Conservation (phyloP, 2,797 vertebrate species). For the Liasis olivaceus region DNA sequence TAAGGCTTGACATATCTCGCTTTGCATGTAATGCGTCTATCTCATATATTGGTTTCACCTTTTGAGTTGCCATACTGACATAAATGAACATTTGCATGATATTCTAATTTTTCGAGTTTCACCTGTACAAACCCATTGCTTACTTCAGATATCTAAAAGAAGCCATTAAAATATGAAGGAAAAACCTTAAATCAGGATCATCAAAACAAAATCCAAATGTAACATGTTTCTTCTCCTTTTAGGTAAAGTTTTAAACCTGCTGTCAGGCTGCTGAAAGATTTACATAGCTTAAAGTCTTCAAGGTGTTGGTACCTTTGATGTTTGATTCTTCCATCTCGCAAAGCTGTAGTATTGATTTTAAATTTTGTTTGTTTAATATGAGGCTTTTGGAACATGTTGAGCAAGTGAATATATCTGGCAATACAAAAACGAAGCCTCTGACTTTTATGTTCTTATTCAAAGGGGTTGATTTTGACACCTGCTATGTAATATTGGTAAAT, state of each 20-base stretch:
- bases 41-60: no score
- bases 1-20: no score
- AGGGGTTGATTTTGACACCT: slow-evolving; percentile 52
- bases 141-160: not conserved
- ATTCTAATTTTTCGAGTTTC: no score
- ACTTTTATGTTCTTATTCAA: slow-evolving; percentile 59
- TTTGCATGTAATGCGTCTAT: no score
- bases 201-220: slow-evolving; percentile 51
- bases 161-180: slow-evolving; percentile 62
- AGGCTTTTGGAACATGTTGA: slow-evolving; percentile 61
- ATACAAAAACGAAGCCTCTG: slow-evolving; percentile 37
- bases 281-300: slow-evolving; percentile 70
- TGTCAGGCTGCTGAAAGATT: slow-evolving; percentile 49
- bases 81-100: no score
- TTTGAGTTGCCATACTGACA: no score
- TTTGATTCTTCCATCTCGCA: slow-evolving; percentile 56
- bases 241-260: slow-evolving; percentile 68
- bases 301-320: slow-evolving; percentile 43
- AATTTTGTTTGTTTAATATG: slow-evolving; percentile 27
- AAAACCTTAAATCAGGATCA: slow-evolving; percentile 54
- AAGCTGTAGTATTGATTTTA: slow-evolving; percentile 67
- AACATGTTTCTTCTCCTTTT: slow-evolving; percentile 31
- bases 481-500: slow-evolving; percentile 58
- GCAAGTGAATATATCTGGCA: slow-evolving; percentile 59
- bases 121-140: not conserved